Base-by-base conservation (phyloP, 1,140 invertebrate species). In the Eriocheir sinensis region DNA sequence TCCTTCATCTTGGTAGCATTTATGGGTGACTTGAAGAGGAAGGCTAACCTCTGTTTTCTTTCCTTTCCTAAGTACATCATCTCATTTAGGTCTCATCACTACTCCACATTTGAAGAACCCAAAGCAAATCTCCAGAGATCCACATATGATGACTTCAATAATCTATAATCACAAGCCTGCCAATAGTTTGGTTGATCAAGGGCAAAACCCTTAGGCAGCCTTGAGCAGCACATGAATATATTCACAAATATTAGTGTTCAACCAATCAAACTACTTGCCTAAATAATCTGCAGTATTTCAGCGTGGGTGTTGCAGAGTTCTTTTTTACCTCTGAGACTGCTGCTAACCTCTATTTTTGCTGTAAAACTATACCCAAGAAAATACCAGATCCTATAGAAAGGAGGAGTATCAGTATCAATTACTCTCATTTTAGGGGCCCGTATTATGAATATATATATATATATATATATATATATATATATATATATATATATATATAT, bases 391-490 rank as follows among this genome's bases (percentile, higher is more conserved):
- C n/a, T n/a, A n/a, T n/a, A n/a, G n/a, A n/a, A n/a, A n/a, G n/a
- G n/a, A n/a, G n/a, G n/a, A n/a, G n/a, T n/a, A n/a, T n/a, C n/a
- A n/a, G n/a, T n/a, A n/a, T n/a, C n/a, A n/a, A n/a, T n/a, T n/a
- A n/a, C n/a, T n/a, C n/a, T n/a, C n/a, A n/a, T n/a, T n/a, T n/a
- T n/a, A n/a, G n/a, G n/a, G n/a, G n/a, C n/a, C n/a, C n/a, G n/a
- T n/a, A n/a, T n/a, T n/a, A 17, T 83, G 9, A 32, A 83, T 83
- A 83, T 83, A 83, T 83, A 83, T 83, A 83, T 83, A 83, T 83
- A 83, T 83, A 83, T 83, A 83, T 83, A 83, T 83, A 83, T 83
- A 83, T 83, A 83, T 83, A 83, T 83, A 83, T 83, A 83, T 83
- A 83, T 83, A 2, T 83, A 83, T 83, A 83, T 83, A 83, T 83